Evolutionary conservation across 1,140 invertebrate genomes (phyloP).

Genomic region (Danaus melanippus): DNA sequence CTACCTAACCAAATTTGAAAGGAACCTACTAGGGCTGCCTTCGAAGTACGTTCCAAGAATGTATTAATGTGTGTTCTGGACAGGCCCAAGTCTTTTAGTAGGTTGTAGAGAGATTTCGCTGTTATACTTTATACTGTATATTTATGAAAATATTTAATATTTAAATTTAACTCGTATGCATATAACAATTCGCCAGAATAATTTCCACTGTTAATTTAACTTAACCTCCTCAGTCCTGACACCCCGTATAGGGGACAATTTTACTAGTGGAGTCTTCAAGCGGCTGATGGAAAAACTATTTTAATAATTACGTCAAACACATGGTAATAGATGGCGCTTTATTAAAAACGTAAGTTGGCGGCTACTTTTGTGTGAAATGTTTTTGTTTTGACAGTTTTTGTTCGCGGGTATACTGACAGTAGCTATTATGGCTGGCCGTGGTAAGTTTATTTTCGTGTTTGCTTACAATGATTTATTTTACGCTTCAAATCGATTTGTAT

Average conservation of each 20-base stretch:
- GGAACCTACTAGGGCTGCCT: no score
- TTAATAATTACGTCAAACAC: constrained; percentile 7
- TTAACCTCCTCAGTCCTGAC: constrained; percentile 6
- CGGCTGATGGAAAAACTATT: constrained; percentile 6
- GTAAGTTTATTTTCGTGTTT: constrained; percentile 5
- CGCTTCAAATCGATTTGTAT: constrained; percentile 4
- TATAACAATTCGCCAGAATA: no score
- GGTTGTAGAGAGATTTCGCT: no score
- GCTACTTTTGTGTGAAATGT: constrained; percentile 5
- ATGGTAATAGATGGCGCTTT: constrained; percentile 7
- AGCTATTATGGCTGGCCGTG: no score
- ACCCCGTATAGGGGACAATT: constrained; percentile 5
- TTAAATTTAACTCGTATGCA: no score
- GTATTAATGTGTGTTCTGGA: no score
- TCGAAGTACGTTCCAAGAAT: no score
- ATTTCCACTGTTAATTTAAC: no score
- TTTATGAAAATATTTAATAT: no score
- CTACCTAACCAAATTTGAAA: no score
- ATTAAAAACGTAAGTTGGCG: constrained; percentile 6
- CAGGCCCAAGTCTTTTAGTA: no score
- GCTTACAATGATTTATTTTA: constrained; percentile 7
- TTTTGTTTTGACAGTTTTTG: constrained; percentile 4
- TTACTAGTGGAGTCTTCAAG: constrained; percentile 6
- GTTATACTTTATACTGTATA: no score
- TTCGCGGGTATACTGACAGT: constrained; percentile 6